phyloP scores from a whole-genome alignment of 2,797 vertebrate species.

The Lepidocolaptes lacrymiger region DNA sequence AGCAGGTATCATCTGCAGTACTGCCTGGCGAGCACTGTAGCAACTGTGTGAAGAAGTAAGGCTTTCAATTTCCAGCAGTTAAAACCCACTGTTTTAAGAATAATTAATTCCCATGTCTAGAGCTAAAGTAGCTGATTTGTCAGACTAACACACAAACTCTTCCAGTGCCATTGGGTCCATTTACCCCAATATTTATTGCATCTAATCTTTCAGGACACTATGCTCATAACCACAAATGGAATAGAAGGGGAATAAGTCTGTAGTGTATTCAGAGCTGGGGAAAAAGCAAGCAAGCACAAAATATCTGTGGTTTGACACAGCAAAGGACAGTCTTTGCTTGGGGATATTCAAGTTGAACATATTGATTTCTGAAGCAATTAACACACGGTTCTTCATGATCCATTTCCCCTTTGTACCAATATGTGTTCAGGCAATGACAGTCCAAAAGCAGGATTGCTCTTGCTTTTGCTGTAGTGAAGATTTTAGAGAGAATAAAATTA shows the following conservation, averaged over 20 bases:
- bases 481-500: neutral
- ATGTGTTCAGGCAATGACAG: neutral
- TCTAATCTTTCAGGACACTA: neutral
- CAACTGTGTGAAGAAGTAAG: neutral
- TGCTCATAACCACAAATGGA: neutral
- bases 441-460: neutral
- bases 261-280: neutral
- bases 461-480: neutral
- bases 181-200: neutral
- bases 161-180: neutral
- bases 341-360: conserved; percentile 15
- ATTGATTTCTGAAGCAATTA: conserved; percentile 63
- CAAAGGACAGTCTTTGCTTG: conserved; percentile 40
- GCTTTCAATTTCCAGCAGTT: neutral
- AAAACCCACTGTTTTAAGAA: neutral
- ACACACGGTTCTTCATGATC: neutral
- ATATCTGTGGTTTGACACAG: neutral
- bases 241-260: neutral
- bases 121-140: neutral
- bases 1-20: neutral
- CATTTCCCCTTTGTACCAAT: conserved; percentile 35
- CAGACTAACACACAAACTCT: neutral
- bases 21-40: neutral
- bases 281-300: neutral
- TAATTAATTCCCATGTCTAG: neutral